These are phyloP conservation scores for Euwallacea fornicatus DNA, from an alignment of 1,140 invertebrate genomes.

Conservation along the genomic window DNA sequence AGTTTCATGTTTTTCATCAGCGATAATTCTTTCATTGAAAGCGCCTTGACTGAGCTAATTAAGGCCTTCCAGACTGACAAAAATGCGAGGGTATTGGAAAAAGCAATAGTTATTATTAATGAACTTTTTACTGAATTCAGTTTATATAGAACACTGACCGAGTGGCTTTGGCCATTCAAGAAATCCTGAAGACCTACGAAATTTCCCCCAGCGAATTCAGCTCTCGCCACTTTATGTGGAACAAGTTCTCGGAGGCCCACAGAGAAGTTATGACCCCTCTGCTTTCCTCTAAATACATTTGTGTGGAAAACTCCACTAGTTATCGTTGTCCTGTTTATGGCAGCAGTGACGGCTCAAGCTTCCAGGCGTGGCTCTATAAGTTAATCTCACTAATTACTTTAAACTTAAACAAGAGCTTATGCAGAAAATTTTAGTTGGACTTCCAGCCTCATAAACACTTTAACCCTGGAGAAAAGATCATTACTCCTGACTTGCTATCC, in stretches of 20 bases:
- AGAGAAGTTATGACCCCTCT: conserved; percentile 73
- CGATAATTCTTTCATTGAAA: conserved; percentile 67
- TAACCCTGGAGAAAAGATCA: conserved; percentile 58
- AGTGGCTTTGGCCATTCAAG: conserved; percentile 75
- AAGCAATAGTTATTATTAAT: neutral
- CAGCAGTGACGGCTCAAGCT: conserved; percentile 64
- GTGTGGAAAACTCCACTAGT: conserved; percentile 45
- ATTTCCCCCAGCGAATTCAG: conserved; percentile 63
- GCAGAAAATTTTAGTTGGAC: conserved; percentile 58
- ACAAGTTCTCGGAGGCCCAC: conserved; percentile 65
- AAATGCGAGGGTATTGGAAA: conserved; percentile 60
- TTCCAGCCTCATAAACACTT: conserved; percentile 60
- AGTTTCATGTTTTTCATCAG: conserved; percentile 61
- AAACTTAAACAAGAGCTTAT: neutral
- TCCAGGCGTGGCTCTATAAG: conserved; percentile 74
- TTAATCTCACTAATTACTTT: conserved; percentile 41
- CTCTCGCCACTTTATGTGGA: conserved; percentile 64
- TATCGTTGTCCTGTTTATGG: conserved; percentile 63
- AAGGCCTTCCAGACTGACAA: conserved; percentile 74
- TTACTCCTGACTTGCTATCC: conserved; percentile 68
- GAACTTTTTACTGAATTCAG: neutral
- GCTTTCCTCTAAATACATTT: conserved; percentile 66
- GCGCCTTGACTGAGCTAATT: conserved; percentile 66
- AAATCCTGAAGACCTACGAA: conserved; percentile 69
- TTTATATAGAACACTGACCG: conserved; percentile 63